Percentiles rank a stretch among this genome's conserved stretches.
Conservation (phyloP, 2,113 vertebrate species). For the Struthio camelus region DNA sequence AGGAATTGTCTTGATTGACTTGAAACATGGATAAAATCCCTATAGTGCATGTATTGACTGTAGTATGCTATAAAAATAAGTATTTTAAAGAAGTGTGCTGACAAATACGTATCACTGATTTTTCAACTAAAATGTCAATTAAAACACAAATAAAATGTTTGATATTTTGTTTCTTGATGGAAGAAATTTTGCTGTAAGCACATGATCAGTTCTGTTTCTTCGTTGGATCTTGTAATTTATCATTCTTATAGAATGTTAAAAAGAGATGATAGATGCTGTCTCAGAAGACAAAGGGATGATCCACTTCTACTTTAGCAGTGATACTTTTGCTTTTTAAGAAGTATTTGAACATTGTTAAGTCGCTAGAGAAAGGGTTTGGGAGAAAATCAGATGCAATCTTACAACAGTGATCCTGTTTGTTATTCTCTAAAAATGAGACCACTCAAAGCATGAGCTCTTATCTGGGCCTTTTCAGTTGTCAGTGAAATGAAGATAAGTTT, state of each 20-base stretch:
- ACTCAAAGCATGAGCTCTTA: background rate
- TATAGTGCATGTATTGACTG: background rate
- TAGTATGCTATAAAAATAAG: background rate
- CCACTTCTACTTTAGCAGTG: background rate
- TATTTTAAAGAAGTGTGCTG: background rate
- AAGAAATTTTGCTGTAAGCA: background rate
- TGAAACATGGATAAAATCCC: background rate
- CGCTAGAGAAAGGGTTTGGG: background rate
- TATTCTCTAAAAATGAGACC: background rate
- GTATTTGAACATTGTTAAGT: background rate
- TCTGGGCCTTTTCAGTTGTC: background rate
- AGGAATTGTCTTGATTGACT: background rate
- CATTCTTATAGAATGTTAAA: background rate
- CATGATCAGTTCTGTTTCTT: background rate
- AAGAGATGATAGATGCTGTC: background rate
- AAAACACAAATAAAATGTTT: background rate
- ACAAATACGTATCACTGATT: background rate
- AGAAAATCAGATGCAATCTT: background rate
- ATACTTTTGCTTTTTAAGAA: background rate
- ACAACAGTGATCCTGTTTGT: background rate
- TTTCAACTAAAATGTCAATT: background rate
- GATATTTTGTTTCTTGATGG: background rate
- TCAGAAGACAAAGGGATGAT: background rate
- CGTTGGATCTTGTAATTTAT: background rate
- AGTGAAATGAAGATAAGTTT: background rate